Evolutionary conservation across 2,888 invertebrate genomes (phyloP).

Genomic region (Tuberolachnus salignus): DNA sequence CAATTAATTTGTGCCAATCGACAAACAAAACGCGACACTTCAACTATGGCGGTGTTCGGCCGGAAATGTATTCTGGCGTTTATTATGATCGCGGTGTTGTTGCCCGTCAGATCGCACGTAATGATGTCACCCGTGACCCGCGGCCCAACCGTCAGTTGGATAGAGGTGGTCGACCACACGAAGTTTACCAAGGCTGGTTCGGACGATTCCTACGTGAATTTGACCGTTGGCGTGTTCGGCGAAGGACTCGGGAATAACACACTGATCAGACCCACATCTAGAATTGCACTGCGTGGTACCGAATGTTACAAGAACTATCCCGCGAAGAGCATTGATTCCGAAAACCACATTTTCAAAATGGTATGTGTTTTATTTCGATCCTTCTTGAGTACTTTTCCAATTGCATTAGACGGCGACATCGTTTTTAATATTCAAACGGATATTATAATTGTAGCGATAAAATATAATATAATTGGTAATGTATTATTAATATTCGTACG

Average conservation of each 20-base stretch:
- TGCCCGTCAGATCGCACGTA: conserved; percentile 32
- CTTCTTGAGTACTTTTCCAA: too few relatives aligned
- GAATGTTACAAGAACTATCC: conserved; percentile 49
- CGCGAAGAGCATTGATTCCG: conserved; percentile 44
- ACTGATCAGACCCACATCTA: conserved; percentile 58
- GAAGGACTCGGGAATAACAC: conserved; percentile 58
- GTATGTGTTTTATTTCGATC: conserved; percentile 16
- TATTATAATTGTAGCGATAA: too few relatives aligned
- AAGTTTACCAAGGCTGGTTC: conserved; percentile 57
- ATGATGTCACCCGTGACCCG: background rate
- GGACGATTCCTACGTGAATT: conserved; percentile 53
- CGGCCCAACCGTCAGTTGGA: conserved; percentile 56
- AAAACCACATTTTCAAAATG: conserved; percentile 53
- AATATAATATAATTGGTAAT: too few relatives aligned
- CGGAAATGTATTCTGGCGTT: conserved; percentile 19
- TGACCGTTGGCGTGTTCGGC: conserved; percentile 58
- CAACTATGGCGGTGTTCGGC: background rate
- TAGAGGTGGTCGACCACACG: conserved; percentile 58
- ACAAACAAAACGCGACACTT: too few relatives aligned
- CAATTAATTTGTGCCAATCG: too few relatives aligned
- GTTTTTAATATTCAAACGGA: too few relatives aligned
- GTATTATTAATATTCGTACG: too few relatives aligned
- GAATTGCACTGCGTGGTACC: conserved; percentile 54
- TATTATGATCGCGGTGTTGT: background rate
- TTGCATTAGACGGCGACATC: too few relatives aligned